Percentiles rank a stretch among this genome's conserved stretches.
Conservation (phyloP, 2,888 invertebrate genomes). For the Hypena proboscidalis region DNA sequence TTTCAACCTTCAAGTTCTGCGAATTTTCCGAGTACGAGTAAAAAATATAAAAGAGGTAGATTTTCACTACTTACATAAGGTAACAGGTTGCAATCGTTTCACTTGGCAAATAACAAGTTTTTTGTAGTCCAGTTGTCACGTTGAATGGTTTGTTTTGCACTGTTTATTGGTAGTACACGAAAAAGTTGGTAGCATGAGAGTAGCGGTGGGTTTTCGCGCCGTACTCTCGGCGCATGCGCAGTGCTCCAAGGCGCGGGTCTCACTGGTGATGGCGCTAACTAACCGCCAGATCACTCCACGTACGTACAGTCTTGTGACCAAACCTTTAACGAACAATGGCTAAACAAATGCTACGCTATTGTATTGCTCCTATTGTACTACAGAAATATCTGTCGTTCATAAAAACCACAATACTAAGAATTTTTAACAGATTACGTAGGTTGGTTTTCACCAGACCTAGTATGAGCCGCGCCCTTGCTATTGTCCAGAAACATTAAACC, state of each 20-base stretch:
- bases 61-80: slow-evolving; percentile 71
- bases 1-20: slow-evolving; percentile 35
- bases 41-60: slow-evolving; percentile 46
- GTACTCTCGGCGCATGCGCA: slow-evolving; percentile 67
- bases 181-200: slow-evolving; percentile 25
- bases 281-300: slow-evolving; percentile 55
- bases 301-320: slow-evolving; percentile 39
- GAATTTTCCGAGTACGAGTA: slow-evolving; percentile 37
- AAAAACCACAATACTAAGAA: slow-evolving; percentile 16
- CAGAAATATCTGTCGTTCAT: slow-evolving; percentile 9
- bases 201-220: slow-evolving; percentile 28
- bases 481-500: slow-evolving; percentile 17
- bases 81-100: slow-evolving; percentile 55
- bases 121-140: slow-evolving; percentile 50
- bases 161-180: slow-evolving; percentile 47
- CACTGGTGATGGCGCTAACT: slow-evolving; percentile 54
- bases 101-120: slow-evolving; percentile 50
- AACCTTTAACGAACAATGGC: slow-evolving; percentile 38
- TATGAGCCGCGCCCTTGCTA: slow-evolving; percentile 41
- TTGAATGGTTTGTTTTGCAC: slow-evolving; percentile 63
- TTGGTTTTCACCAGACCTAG: slow-evolving; percentile 12
- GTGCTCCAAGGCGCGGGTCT: slow-evolving; percentile 73
- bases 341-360: slow-evolving; percentile 21
- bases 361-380: slow-evolving; percentile 26
- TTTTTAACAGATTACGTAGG: not conserved